Evolutionary conservation across 2,797 vertebrate species (phyloP), one percentile per base, ranked within the genome.

Genomic region (Sebastes ruberrimus): DNA sequence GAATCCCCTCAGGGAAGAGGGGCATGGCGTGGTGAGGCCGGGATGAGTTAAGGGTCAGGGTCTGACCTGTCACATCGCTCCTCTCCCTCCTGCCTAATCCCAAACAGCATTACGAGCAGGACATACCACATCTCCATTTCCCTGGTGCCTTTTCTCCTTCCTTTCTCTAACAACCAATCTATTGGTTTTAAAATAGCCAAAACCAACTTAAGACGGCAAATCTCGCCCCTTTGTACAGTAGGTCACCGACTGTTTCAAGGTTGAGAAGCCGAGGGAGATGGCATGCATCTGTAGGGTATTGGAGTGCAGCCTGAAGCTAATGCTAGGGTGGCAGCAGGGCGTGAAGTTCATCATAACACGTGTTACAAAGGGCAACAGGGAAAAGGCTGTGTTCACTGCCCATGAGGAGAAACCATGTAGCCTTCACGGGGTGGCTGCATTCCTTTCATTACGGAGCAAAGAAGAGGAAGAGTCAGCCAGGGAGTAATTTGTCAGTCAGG

Each of bases 321-420:
- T 53, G 66, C 74, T 78, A 80, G 76, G 77, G 85, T 65, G 25
- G 70, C 86, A 85, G 78, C 86, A 85, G 77, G 80, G 89, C 74
- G 65, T 91, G 78, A 91, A 87, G 89, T 91, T 91, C 87, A 92
- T 76, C 82, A 83, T 81, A 88, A 90, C 90, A 91, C 75, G 66
- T 81, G 87, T 74, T 88, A 71, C 69, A 86, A 76, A 82, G 84
- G 85, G 82, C 78, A 89, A 78, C 75, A 28, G 82, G 64, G 77
- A 75, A 78, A 76, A 83, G 73, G 62, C 83, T 71, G 77, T 86
- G 90, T 82, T 93, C 80, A 87, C 78, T 79, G 81, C 69, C 74
- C 78, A 62, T 85, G 64, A 88, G 80, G 78, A 74, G 52, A 81
- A 52, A 82, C 72, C 69, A 53, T 60, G 76, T 46, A 86, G 77